Conservation (phyloP, 1,140 invertebrate genomes). For the Hermetia illucens region DNA sequence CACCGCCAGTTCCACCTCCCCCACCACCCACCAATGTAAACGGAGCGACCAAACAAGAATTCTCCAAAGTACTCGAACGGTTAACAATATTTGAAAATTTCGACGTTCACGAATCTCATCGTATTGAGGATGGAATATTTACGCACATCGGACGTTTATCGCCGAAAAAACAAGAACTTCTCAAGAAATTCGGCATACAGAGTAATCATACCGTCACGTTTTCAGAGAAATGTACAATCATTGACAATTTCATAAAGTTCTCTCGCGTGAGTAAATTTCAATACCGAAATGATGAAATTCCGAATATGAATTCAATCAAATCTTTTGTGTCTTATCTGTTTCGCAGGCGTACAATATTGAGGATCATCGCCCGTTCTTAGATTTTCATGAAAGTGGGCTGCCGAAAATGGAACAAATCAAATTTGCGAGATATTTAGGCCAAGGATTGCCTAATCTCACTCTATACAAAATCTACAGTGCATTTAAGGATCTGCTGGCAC, state of each 20-base stretch:
- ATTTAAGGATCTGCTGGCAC: conserved; percentile 24
- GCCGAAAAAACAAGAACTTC: conserved; percentile 29
- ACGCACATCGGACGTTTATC: conserved; percentile 28
- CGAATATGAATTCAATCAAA: too few species aligned
- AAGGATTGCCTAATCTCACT: conserved; percentile 30
- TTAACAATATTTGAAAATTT: conserved; percentile 28
- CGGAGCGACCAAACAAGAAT: background rate
- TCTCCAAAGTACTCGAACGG: conserved; percentile 19
- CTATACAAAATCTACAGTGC: conserved; percentile 29
- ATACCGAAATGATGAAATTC: too few species aligned
- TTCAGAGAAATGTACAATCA: conserved; percentile 32
- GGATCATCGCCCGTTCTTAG: conserved; percentile 32
- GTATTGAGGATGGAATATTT: conserved; percentile 27
- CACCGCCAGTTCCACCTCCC: too few species aligned
- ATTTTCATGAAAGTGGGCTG: conserved; percentile 31
- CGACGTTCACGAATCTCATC: conserved; percentile 26
- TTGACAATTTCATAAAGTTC: conserved; percentile 32
- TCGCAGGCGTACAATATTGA: conserved; percentile 30
- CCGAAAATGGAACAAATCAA: conserved; percentile 31
- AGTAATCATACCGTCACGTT: conserved; percentile 31
- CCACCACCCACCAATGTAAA: background rate
- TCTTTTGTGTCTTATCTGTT: background rate
- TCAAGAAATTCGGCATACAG: conserved; percentile 32
- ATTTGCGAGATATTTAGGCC: conserved; percentile 31
- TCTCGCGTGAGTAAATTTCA: conserved; percentile 33